Evolutionary conservation across 2,113 vertebrate genomes (phyloP).

Genomic region (Ceratotherium simum): DNA sequence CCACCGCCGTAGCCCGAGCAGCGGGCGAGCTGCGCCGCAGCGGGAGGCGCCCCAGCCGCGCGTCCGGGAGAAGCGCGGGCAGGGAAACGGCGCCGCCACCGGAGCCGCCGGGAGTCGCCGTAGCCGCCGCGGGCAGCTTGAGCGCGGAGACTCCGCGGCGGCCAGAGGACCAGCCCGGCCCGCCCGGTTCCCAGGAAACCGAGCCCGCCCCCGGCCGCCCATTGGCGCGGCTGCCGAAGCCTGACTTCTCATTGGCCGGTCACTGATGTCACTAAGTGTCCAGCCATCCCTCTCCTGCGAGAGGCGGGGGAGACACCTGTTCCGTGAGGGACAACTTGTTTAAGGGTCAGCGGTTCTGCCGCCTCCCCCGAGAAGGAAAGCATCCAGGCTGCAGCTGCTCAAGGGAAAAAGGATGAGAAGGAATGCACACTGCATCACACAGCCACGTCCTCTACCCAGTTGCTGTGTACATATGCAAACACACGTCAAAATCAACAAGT

Average conservation of each 20-base stretch:
- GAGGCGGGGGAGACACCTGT: constrained; percentile 83
- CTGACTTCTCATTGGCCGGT: constrained; percentile 75
- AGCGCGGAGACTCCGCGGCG: constrained; percentile 21
- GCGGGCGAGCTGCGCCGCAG: constrained; percentile 31
- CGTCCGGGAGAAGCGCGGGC: neutral
- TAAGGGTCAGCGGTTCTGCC: constrained; percentile 71
- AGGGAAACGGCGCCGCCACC: neutral
- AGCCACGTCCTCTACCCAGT: neutral
- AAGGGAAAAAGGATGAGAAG: constrained; percentile 11
- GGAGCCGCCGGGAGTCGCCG: constrained; percentile 8
- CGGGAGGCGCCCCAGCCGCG: constrained; percentile 6
- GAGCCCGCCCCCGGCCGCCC: constrained; percentile 62
- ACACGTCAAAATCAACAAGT: constrained; percentile 71
- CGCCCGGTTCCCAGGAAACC: constrained; percentile 67
- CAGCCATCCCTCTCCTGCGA: constrained; percentile 64
- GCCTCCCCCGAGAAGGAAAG: neutral
- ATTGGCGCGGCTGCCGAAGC: constrained; percentile 64
- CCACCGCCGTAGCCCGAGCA: neutral
- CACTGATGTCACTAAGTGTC: constrained; percentile 70
- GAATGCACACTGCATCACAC: constrained; percentile 16
- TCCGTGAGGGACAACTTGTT: constrained; percentile 78
- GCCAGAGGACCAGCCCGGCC: constrained; percentile 58
- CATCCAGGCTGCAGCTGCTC: constrained; percentile 68
- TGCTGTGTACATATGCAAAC: constrained; percentile 51
- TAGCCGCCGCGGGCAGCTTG: neutral